Conservation (phyloP, 2,113 vertebrate genomes). For the Hucho hucho region DNA sequence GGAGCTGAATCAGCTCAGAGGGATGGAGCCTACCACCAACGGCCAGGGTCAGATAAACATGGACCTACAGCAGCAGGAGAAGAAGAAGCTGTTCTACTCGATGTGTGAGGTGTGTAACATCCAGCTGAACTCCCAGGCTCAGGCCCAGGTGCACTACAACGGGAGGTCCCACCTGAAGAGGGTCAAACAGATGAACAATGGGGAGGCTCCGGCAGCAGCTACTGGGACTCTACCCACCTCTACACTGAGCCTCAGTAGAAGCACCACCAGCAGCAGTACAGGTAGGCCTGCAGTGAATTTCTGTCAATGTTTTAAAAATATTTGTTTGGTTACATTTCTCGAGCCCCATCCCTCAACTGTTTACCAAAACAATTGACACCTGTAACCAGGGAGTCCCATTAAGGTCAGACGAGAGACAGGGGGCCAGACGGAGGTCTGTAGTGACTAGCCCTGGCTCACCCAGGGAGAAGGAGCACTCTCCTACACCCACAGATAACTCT, state of each 20-base stretch:
- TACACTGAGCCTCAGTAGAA: slow-evolving; percentile 5
- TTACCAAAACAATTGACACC: too few species aligned
- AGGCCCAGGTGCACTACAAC: slow-evolving; percentile 93
- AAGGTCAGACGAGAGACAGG: too few species aligned
- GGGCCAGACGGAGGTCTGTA: too few species aligned
- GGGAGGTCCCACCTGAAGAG: slow-evolving; percentile 93
- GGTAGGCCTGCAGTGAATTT: slow-evolving; percentile 63
- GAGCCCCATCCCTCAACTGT: too few species aligned
- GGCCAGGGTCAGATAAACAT: slow-evolving; percentile 27
- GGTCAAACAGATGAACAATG: slow-evolving; percentile 86
- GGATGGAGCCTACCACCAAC: slow-evolving; percentile 71
- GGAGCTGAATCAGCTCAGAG: slow-evolving; percentile 62
- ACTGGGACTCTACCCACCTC: slow-evolving; percentile 40
- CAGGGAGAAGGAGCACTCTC: not conserved
- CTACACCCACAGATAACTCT: not conserved
- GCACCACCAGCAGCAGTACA: slow-evolving; percentile 64
- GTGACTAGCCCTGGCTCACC: not conserved
- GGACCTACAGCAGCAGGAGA: slow-evolving; percentile 79
- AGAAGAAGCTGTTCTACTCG: slow-evolving; percentile 84
- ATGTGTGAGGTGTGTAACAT: slow-evolving; percentile 96
- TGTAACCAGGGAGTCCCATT: too few species aligned
- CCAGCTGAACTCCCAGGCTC: slow-evolving; percentile 89
- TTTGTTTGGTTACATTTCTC: too few species aligned
- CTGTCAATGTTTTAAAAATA: too few species aligned
- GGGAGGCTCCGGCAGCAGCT: slow-evolving; percentile 60